Conservation (phyloP, 2,797 vertebrate species). For the Microctenopoma steveboyesi region DNA sequence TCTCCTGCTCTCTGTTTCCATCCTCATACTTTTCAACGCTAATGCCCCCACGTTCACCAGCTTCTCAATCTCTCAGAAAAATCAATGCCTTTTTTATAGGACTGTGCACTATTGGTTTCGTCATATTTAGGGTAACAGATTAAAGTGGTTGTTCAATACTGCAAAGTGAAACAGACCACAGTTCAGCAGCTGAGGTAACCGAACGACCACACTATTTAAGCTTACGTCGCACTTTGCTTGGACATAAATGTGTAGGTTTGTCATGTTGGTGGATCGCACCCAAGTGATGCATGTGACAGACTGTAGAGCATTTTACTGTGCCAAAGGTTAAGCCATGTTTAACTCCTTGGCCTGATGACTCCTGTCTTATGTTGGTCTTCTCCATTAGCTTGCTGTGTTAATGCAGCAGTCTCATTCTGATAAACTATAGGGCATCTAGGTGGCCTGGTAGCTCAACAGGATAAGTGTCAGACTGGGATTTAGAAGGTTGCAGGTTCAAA, state of each 20-base stretch:
- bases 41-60: conserved; percentile 22
- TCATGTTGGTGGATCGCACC: neutral
- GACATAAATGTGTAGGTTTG: neutral
- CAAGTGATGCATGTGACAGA: too few species aligned
- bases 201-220: neutral
- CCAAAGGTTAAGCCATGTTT: too few species aligned
- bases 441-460: too few species aligned
- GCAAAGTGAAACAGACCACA: neutral
- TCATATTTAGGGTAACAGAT: conserved; percentile 26
- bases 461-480: too few species aligned
- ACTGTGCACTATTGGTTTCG: conserved; percentile 17
- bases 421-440: too few species aligned
- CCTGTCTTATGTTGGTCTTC: too few species aligned
- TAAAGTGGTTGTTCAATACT: neutral
- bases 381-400: too few species aligned
- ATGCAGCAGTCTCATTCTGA: too few species aligned
- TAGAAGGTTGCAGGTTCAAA: too few species aligned
- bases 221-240: neutral
- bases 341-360: too few species aligned
- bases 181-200: neutral
- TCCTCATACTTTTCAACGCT: neutral
- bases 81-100: conserved; percentile 40
- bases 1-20: neutral
- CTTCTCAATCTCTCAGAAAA: conserved; percentile 1
- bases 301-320: too few species aligned